Conservation (phyloP, 2,888 invertebrate species). For the Watsonalla cultraria region DNA sequence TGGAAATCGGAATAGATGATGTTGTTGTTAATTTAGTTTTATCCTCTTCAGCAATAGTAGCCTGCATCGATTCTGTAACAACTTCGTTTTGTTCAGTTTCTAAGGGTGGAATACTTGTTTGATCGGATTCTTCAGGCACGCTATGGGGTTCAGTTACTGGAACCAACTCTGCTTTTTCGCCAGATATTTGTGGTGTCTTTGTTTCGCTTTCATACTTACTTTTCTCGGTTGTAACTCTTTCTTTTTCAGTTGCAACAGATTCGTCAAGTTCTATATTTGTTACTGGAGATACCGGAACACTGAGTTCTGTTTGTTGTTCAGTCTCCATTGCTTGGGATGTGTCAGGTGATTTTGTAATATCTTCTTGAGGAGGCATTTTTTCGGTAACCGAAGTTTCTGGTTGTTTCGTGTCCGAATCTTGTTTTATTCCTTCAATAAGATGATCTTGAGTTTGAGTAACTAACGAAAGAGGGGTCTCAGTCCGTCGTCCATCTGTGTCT, state of each 20-base stretch:
- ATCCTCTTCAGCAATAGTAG: neutral
- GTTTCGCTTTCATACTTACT: neutral
- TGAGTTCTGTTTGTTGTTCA: neutral
- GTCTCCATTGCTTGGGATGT: neutral
- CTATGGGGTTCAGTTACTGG: neutral
- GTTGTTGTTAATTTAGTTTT: neutral
- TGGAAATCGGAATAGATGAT: too few species aligned
- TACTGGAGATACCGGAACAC: neutral
- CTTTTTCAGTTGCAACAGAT: neutral
- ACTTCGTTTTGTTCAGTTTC: neutral
- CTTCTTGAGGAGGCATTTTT: neutral
- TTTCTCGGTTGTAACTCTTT: neutral
- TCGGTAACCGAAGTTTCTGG: neutral
- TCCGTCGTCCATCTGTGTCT: neutral
- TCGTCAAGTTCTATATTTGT: conserved; percentile 2
- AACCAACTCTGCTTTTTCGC: neutral
- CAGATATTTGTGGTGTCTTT: neutral
- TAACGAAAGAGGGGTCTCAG: neutral
- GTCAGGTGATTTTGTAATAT: neutral
- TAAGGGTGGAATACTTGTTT: neutral
- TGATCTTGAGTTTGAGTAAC: neutral
- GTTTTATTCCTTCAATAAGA: neutral
- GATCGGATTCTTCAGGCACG: neutral
- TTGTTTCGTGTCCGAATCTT: neutral
- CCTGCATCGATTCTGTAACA: neutral